Percentiles rank a stretch among this genome's conserved stretches.
These are phyloP conservation scores for Burhinus bistriatus DNA, from an alignment of 2,113 vertebrate genomes.

Conservation along the genomic window DNA sequence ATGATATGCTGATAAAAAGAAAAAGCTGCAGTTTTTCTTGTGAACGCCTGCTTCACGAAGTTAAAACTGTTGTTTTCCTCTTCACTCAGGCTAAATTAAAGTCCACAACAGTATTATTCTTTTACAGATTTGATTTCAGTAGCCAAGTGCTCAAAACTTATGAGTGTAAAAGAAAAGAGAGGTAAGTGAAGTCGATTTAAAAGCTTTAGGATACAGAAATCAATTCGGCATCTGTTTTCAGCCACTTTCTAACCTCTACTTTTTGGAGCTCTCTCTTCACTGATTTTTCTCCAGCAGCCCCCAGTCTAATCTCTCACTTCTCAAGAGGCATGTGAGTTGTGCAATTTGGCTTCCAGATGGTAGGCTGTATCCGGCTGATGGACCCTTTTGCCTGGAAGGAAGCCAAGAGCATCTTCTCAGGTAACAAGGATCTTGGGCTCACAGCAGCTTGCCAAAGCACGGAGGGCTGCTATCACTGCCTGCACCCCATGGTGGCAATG, in stretches of 20 bases:
- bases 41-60: neutral
- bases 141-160: neutral
- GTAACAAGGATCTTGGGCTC: neutral
- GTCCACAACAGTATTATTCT: neutral
- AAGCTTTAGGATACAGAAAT: neutral
- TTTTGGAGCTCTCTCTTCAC: neutral
- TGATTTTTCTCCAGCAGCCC: neutral
- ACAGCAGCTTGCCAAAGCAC: neutral
- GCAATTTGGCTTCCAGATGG: neutral
- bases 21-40: neutral
- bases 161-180: neutral
- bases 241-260: accelerated
- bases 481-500: neutral
- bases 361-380: neutral
- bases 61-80: neutral
- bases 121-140: neutral
- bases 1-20: neutral
- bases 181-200: neutral
- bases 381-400: neutral
- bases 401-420: neutral
- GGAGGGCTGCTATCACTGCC: neutral
- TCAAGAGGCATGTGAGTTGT: neutral
- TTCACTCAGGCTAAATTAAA: neutral
- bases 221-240: neutral
- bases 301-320: neutral